A percentile compares a stretch with the other conserved stretches of the same genome.
phyloP scores from a whole-genome alignment of 2,888 invertebrate species.

The Stenodera caucasica region DNA sequence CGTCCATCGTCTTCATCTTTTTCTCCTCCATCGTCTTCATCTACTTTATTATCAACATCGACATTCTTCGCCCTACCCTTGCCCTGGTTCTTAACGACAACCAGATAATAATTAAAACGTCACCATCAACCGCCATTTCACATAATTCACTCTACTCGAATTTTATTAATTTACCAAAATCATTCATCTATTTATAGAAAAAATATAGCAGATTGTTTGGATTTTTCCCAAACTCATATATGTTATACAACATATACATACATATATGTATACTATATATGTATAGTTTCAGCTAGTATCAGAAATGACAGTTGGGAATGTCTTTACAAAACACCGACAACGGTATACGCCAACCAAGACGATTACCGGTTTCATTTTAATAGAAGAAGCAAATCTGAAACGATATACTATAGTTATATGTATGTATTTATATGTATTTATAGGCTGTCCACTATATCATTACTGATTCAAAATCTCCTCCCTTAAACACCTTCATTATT shows the following conservation, averaged over 20 bases:
- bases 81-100: not conserved
- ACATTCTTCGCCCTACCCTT: not conserved
- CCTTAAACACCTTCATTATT: too few relatives aligned
- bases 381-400: not conserved
- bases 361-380: constrained; percentile 17
- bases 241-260: too few relatives aligned
- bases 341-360: constrained; percentile 30
- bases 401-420: too few relatives aligned
- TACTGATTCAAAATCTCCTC: too few relatives aligned
- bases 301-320: constrained; percentile 38
- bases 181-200: not conserved
- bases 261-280: too few relatives aligned
- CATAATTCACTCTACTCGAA: constrained; percentile 20
- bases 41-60: not conserved
- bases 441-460: too few relatives aligned
- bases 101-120: constrained; percentile 21
- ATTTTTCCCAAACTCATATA: constrained; percentile 14
- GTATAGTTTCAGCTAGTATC: constrained; percentile 25
- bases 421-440: too few relatives aligned
- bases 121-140: constrained; percentile 11
- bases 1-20: not conserved
- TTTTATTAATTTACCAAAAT: constrained; percentile 8
- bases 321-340: constrained; percentile 38
- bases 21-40: constrained; percentile 10
- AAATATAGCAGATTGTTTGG: constrained; percentile 15